phyloP scores from a whole-genome alignment of 2,888 invertebrate species.

The Stenurella melanura region DNA sequence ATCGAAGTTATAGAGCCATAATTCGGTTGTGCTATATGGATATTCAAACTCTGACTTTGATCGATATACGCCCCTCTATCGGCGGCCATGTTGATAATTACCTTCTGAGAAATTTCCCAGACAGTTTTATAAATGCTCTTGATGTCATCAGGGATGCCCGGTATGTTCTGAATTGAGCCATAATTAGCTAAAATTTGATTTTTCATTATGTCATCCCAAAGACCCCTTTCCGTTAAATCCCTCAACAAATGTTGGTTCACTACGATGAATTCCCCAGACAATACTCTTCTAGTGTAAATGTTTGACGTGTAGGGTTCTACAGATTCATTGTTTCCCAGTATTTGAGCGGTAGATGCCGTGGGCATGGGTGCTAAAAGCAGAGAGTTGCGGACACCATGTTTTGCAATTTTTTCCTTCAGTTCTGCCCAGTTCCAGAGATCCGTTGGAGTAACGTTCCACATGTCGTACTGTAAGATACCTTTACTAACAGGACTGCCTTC shows the following conservation, averaged over 20 bases:
- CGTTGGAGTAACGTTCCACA: constrained; percentile 95
- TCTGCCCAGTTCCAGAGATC: constrained; percentile 92
- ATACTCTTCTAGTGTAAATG: constrained; percentile 93
- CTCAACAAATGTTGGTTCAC: constrained; percentile 97
- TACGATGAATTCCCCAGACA: constrained; percentile 94
- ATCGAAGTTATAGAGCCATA: constrained; percentile 96
- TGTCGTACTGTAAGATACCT: constrained; percentile 97
- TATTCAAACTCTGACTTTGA: constrained; percentile 98
- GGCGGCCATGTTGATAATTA: constrained; percentile 96
- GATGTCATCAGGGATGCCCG: constrained; percentile 87
- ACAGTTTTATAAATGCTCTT: constrained; percentile 95
- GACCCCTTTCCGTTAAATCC: constrained; percentile 91
- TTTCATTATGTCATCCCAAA: constrained; percentile 98
- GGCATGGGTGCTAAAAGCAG: constrained; percentile 97
- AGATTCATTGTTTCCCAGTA: constrained; percentile 98
- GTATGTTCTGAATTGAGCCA: constrained; percentile 95
- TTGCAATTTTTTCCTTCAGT: constrained; percentile 88
- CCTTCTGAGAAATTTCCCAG: constrained; percentile 97
- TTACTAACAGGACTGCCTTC: constrained; percentile 92
- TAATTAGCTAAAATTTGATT: constrained; percentile 92
- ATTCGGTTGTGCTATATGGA: constrained; percentile 96
- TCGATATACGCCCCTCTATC: constrained; percentile 99
- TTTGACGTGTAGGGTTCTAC: constrained; percentile 99
- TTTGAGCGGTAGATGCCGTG: constrained; percentile 99
- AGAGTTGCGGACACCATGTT: constrained; percentile 95